Conservation (phyloP, 2,888 invertebrate genomes). For the Pemphredon lugubris region DNA sequence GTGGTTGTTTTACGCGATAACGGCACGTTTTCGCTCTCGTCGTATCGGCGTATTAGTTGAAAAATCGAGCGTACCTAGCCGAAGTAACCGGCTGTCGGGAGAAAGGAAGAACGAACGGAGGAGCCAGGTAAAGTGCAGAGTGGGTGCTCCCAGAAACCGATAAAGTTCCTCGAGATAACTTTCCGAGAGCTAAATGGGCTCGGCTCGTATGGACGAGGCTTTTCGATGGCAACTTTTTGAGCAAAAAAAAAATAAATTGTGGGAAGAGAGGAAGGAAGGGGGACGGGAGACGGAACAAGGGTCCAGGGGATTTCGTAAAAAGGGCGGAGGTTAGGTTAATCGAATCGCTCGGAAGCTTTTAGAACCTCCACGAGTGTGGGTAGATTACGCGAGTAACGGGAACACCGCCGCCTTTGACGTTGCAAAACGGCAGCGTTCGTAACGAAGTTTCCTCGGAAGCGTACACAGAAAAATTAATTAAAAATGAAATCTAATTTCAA, state of each 20-base stretch:
- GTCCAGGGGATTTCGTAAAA: slow-evolving; percentile 21
- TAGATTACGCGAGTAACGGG: slow-evolving; percentile 31
- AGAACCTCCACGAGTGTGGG: slow-evolving; percentile 42
- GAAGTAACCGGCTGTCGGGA: slow-evolving; percentile 27
- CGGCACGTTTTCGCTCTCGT: slow-evolving; percentile 16
- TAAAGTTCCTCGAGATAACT: slow-evolving; percentile 67
- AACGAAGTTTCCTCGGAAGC: too few relatives aligned
- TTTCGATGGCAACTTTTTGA: slow-evolving; percentile 40
- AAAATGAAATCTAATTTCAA: too few relatives aligned
- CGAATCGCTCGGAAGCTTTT: slow-evolving; percentile 62
- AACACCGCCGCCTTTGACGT: not conserved
- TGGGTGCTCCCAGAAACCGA: slow-evolving; percentile 52
- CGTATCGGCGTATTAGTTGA: slow-evolving; percentile 42
- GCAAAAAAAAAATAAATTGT: slow-evolving; percentile 39
- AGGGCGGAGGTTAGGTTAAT: slow-evolving; percentile 49
- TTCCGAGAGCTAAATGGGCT: slow-evolving; percentile 59
- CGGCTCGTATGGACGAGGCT: slow-evolving; percentile 42
- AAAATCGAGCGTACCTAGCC: slow-evolving; percentile 44
- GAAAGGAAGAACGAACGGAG: slow-evolving; percentile 34
- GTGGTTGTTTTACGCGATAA: not conserved
- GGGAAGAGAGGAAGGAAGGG: not conserved
- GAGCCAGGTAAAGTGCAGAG: slow-evolving; percentile 48
- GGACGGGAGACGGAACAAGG: too few relatives aligned
- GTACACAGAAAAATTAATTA: too few relatives aligned
- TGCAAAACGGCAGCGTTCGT: too few relatives aligned